Base-by-base conservation (phyloP, 2,113 vertebrate genomes). In the Pituophis catenifer region DNA sequence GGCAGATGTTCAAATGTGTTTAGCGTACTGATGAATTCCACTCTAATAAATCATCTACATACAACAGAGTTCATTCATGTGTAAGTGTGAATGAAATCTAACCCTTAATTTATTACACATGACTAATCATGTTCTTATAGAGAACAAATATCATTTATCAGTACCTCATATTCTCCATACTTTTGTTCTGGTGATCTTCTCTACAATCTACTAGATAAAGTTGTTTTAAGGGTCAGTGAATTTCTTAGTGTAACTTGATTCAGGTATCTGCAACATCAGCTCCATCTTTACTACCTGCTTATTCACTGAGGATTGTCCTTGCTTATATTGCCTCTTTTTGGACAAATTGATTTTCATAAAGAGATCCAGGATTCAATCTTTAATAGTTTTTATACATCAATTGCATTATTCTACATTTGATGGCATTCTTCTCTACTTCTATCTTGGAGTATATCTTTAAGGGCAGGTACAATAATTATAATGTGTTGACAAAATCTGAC, bases 351-450 rank as follows among this genome's bases (percentile, higher is more conserved):
- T 8, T 96, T 95, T 93, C 96, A 96, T 95, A 89, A 70, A 44
- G 93, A 96, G 92, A 44, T 81, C 75, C 75, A 44, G 33, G 75
- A 81, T 81, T 94, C 92, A 91, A 95, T 96, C 93, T 95, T 93
- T 96, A 97, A 96, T 97, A 97, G 21, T 38, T 62, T 90, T 94
- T 95, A 94, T 93, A 94, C 96, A 96, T 97, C 94, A 33, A 91
- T 92, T 94, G 6, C 89, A 0, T 91, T 95, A 93, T 81, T 94
- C 91, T 54, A n/a, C 33, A 1, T 94, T 94, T 70, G 23, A 54
- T 94, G 19, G 89, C 62, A 10, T 94, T 96, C 90, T 97, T 94
- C 86, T 89, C 94, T 59, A 88, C 95, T 95, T 96, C 93, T 94
- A 89, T 88, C 93, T 89, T 94, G 52, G 91, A 97, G 93, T 94